These are phyloP conservation scores for Sminthurides aquaticus DNA, from an alignment of 2,888 invertebrate species.

Conservation along the genomic window DNA sequence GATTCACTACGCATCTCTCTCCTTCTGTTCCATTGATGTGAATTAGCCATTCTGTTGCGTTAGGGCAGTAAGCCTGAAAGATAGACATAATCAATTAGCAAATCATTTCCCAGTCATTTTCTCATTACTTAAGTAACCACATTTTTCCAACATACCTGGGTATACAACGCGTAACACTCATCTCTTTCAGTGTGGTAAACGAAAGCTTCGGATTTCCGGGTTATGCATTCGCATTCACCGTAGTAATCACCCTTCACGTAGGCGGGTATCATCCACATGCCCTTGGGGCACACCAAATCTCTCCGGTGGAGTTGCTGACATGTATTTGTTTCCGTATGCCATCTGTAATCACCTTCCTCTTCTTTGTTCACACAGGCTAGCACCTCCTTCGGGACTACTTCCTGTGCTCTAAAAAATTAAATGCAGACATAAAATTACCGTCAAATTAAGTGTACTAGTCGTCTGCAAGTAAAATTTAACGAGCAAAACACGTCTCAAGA, in stretches of 20 bases:
- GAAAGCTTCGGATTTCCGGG: not conserved
- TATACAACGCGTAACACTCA: not conserved
- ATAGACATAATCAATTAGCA: too few relatives aligned
- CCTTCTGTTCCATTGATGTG: not conserved
- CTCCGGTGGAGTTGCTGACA: not conserved
- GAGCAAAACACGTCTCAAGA: too few relatives aligned
- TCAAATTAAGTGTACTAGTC: too few relatives aligned
- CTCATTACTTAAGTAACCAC: too few relatives aligned
- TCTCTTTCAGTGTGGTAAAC: not conserved
- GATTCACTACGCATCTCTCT: not conserved
- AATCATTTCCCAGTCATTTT: too few relatives aligned
- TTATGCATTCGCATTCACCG: conserved; percentile 2
- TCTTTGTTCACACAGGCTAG: too few relatives aligned
- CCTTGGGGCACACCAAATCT: not conserved
- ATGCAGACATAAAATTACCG: too few relatives aligned
- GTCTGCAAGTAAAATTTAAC: too few relatives aligned
- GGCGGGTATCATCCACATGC: not conserved
- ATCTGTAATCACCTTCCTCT: too few relatives aligned
- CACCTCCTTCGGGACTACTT: too few relatives aligned
- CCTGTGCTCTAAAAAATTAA: too few relatives aligned
- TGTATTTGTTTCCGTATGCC: not conserved
- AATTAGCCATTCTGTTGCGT: not conserved
- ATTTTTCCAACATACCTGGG: too few relatives aligned
- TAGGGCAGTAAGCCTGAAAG: not conserved
- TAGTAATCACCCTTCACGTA: not conserved